Conservation (phyloP, 1,140 invertebrate species). For the Sminthurinus signatus region DNA sequence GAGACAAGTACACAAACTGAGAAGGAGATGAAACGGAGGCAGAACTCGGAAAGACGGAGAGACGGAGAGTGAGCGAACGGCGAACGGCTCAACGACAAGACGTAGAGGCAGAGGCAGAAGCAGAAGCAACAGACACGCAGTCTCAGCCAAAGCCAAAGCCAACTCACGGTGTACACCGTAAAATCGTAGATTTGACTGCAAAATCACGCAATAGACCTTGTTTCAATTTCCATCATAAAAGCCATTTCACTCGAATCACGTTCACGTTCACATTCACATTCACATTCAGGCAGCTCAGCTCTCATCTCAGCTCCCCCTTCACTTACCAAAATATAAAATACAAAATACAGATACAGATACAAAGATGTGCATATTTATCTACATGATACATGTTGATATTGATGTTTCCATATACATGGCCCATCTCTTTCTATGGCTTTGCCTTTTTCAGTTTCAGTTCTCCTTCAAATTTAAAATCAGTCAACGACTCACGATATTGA, state of each 20-base stretch:
- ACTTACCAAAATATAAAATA: background rate
- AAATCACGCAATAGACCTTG: constrained; percentile 27
- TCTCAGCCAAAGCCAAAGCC: too few species aligned
- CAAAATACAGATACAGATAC: too few species aligned
- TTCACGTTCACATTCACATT: constrained; percentile 9
- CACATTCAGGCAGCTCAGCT: background rate
- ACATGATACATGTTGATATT: too few species aligned
- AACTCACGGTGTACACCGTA: constrained; percentile 21
- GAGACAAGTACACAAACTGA: background rate
- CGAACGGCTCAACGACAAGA: constrained; percentile 10
- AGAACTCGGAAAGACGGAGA: background rate
- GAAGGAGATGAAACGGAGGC: background rate
- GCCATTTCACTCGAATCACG: constrained; percentile 1
- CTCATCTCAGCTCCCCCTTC: background rate
- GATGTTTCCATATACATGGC: too few species aligned
- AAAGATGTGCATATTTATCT: too few species aligned
- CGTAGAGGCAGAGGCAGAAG: background rate
- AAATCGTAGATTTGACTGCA: constrained; percentile 21
- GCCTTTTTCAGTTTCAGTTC: too few species aligned
- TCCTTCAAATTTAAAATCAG: too few species aligned
- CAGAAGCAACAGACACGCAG: background rate
- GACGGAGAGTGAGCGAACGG: background rate
- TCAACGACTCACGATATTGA: too few species aligned
- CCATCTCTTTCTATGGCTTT: too few species aligned
- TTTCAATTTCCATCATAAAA: constrained; percentile 23